These are phyloP conservation scores for Acanthosepion esculentum DNA, from an alignment of 2,888 invertebrate species.

Conservation along the genomic window DNA sequence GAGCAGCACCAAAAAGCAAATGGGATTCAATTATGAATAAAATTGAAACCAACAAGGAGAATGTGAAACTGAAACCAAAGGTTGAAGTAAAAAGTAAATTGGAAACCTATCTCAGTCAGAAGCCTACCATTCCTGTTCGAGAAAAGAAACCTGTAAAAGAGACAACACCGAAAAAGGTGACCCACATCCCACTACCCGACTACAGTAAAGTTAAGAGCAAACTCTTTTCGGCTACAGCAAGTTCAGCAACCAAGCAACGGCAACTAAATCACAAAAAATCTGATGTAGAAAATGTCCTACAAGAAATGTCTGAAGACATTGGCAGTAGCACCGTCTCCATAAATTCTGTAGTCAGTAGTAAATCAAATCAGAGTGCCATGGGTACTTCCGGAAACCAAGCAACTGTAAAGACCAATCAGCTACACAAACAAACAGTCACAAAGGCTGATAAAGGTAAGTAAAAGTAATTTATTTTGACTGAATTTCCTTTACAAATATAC, in stretches of 20 bases:
- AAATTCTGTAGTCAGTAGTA: neutral
- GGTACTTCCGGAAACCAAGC: neutral
- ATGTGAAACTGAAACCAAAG: neutral
- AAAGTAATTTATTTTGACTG: neutral
- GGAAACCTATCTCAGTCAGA: neutral
- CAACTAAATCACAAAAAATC: neutral
- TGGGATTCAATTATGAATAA: constrained; percentile 44
- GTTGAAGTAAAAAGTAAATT: constrained; percentile 2
- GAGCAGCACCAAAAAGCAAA: neutral
- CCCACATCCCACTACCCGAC: constrained; percentile 15
- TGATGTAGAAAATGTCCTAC: neutral
- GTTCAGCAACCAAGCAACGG: constrained; percentile 16
- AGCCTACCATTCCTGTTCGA: neutral
- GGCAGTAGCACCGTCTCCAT: neutral
- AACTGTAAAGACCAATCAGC: neutral
- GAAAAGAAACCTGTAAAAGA: constrained; percentile 14
- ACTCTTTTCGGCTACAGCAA: constrained; percentile 39
- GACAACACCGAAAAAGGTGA: neutral
- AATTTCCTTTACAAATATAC: too few relatives aligned
- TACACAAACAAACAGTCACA: neutral
- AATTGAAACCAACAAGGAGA: constrained; percentile 10
- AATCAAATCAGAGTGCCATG: neutral
- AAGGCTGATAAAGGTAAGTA: neutral
- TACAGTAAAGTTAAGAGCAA: constrained; percentile 39
- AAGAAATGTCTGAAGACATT: neutral